These are phyloP conservation scores for Syngnathoides biaculeatus DNA, from an alignment of 2,113 vertebrate genomes.

Conservation along the genomic window DNA sequence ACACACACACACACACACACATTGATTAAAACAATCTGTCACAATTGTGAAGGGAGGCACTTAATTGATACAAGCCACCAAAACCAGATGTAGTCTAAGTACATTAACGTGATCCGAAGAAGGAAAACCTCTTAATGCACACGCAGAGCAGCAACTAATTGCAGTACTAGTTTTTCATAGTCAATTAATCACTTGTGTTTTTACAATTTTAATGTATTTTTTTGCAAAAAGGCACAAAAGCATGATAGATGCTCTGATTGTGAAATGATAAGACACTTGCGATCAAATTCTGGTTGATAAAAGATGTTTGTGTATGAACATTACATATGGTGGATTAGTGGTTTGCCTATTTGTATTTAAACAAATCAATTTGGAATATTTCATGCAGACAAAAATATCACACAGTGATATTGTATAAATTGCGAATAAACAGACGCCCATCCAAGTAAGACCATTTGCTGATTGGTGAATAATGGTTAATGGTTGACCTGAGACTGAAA, in stretches of 20 bases:
- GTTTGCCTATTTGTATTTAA: too few species aligned
- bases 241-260: neutral
- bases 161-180: conserved; percentile 1
- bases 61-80: conserved; percentile 53
- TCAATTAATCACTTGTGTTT: conserved; percentile 9
- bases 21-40: conserved; percentile 67
- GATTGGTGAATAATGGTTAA: too few species aligned
- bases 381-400: too few species aligned
- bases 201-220: neutral
- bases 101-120: conserved; percentile 26
- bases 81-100: conserved; percentile 37
- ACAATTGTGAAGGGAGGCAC: conserved; percentile 31
- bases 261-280: neutral
- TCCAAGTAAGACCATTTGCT: too few species aligned
- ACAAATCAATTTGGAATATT: too few species aligned
- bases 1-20: conserved; percentile 11
- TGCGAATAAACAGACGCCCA: too few species aligned
- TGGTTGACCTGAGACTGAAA: too few species aligned
- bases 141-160: neutral
- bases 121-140: conserved; percentile 11
- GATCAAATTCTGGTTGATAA: neutral
- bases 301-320: neutral
- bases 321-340: too few species aligned
- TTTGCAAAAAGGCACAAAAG: conserved; percentile 2
- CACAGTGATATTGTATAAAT: too few species aligned